A percentile compares a stretch with the other conserved stretches of the same genome.
Evolutionary conservation across 2,797 vertebrate genomes (phyloP).

Genomic region (Acanthornis magna): DNA sequence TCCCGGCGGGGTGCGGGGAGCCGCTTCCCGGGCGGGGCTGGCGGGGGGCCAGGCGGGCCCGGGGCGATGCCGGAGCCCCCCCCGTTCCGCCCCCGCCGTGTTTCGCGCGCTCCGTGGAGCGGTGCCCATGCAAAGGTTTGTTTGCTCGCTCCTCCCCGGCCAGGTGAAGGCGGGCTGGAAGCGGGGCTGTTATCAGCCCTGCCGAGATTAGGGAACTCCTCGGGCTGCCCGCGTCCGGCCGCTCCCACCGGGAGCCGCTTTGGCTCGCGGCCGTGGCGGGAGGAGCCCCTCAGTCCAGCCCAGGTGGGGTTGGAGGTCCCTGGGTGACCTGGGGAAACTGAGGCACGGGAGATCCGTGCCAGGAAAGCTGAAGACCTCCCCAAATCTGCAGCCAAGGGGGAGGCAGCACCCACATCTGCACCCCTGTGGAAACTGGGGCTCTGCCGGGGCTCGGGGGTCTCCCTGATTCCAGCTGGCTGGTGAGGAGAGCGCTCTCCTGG

Average conservation of each 20-base stretch:
- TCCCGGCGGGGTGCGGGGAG: neutral
- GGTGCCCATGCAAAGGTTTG: neutral
- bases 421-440: rapidly evolving
- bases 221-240: neutral
- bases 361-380: rapidly evolving
- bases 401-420: neutral
- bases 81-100: neutral
- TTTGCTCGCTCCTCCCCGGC: neutral
- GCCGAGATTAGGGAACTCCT: neutral
- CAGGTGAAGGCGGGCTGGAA: neutral
- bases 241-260: neutral
- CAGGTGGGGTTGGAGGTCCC: rapidly evolving
- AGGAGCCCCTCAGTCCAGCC: rapidly evolving
- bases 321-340: neutral
- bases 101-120: neutral
- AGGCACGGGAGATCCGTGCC: neutral
- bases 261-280: rapidly evolving
- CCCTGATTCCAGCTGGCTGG: rapidly evolving
- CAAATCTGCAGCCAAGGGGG: neutral
- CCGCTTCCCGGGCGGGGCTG: neutral
- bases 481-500: neutral
- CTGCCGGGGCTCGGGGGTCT: neutral
- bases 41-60: neutral
- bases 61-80: neutral
- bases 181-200: neutral